phyloP scores from a whole-genome alignment of 2,888 invertebrate genomes.

The Aspidiotus rigidus region DNA sequence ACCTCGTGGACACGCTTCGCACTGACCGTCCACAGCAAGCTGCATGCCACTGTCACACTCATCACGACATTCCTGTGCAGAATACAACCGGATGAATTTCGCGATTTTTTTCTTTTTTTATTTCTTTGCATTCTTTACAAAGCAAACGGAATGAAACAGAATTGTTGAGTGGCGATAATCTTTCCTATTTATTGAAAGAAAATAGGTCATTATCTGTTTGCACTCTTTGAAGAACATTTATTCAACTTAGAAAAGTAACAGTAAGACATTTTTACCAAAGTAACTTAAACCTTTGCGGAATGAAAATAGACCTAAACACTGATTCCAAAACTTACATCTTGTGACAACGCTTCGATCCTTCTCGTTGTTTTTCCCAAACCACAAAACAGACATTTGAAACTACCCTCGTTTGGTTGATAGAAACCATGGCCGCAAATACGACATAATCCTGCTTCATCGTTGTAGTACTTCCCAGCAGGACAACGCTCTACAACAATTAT shows the following conservation, averaged over 20 bases:
- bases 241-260: no score
- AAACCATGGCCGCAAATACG: constrained; percentile 88
- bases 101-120: background rate
- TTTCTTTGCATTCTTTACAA: background rate
- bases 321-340: constrained; percentile 44
- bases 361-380: constrained; percentile 86
- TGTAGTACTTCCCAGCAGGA: constrained; percentile 87
- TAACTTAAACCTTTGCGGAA: no score
- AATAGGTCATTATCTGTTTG: no score
- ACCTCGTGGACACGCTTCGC: constrained; percentile 84
- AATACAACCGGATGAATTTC: background rate
- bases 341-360: constrained; percentile 77
- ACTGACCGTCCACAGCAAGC: constrained; percentile 75
- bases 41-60: constrained; percentile 82
- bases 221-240: no score
- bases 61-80: constrained; percentile 64
- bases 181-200: no score
- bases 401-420: constrained; percentile 82
- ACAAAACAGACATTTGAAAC: constrained; percentile 79
- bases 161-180: no score
- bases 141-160: no score
- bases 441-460: constrained; percentile 77
- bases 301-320: no score
- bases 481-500: constrained; percentile 60
- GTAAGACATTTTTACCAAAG: no score